Conservation (phyloP, 2,113 vertebrate species). For the Cyanocitta stelleri region DNA sequence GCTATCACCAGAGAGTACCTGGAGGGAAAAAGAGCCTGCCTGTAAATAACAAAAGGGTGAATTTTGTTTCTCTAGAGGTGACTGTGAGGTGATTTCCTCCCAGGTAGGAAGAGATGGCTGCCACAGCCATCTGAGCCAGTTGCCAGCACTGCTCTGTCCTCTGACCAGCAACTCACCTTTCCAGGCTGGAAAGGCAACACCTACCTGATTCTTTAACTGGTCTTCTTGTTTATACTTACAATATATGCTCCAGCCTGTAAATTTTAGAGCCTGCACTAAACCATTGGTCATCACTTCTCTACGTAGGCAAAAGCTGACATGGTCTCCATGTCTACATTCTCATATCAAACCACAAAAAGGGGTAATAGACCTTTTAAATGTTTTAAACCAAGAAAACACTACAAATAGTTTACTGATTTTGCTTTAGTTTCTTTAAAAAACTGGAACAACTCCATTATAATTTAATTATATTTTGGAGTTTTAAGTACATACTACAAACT, state of each 20-base stretch:
- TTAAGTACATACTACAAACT: background rate
- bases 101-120: background rate
- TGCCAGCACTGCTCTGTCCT: background rate
- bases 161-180: background rate
- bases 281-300: background rate
- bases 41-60: background rate
- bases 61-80: background rate
- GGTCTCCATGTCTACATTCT: background rate
- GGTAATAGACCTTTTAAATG: background rate
- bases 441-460: background rate
- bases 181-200: background rate
- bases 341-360: background rate
- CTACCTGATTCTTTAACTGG: background rate
- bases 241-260: background rate
- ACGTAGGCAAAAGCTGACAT: accelerated
- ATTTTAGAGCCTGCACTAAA: background rate
- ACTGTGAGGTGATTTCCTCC: background rate
- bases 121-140: background rate
- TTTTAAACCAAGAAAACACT: background rate
- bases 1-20: background rate
- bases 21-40: background rate
- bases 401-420: background rate
- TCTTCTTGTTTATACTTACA: background rate
- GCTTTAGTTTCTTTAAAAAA: background rate
- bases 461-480: background rate